Base-by-base conservation (phyloP, 1,140 invertebrate genomes). In the Pseudomyrmex gracilis region DNA sequence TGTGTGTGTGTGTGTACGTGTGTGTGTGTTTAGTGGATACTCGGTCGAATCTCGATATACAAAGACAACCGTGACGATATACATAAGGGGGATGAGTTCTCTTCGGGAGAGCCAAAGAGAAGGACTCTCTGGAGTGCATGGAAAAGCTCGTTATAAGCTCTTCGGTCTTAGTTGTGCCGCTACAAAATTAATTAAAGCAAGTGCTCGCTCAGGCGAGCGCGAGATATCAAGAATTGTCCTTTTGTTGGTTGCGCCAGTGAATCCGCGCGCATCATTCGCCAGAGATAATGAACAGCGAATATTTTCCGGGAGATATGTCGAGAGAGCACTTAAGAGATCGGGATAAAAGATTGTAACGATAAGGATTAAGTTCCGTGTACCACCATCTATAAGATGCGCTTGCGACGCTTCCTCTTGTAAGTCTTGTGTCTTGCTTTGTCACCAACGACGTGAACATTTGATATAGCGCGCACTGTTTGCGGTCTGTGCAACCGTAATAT, bases 151-250 rank as follows among this genome's bases (percentile, higher is more conserved):
- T 89, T 90, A 90, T 89, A 91, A 91, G 87, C 91, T 90, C 86
- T 82, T 84, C 78, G 73, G 73, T 86, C 88, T 90, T 87, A 88
- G 89, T 90, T 87, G 73, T 87, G 73, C 86, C 71, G 67, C 82
- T 85, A 83, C 86, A 63, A 90, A 91, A 92, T 91, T 92, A 92
- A 92, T 91, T 91, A 90, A 91, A 87, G 73, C 83, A 66, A 74
- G 76, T 82, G 71, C 83, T 61, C 67, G 73, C 82, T 80, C 83
- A 87, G 87, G 83, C 73, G 64, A 43, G 66, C 60, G 84, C 85
- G 73, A 91, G 83, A 90, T 91, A 87, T 87, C 68, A 84, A 68
- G 90, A 85, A 90, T 86, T 45, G 63, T 68, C 43, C 58, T 57
- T 82, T 57, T 60, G 74, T 82, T 68, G 66, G 55, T 68, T 20